Conservation (phyloP, 2,888 invertebrate genomes). For the Idaea dimidiata region DNA sequence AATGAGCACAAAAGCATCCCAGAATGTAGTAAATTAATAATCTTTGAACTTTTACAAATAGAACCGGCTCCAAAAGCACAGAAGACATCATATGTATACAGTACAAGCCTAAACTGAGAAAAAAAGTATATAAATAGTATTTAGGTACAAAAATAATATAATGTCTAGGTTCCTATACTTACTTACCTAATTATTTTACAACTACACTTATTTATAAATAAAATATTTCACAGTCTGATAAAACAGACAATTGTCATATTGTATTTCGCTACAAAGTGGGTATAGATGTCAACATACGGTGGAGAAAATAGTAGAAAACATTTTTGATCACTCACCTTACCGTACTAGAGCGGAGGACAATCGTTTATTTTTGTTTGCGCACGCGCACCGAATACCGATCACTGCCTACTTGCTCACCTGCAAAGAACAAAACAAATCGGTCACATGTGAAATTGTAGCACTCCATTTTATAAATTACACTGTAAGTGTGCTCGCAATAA, state of each 20-base stretch:
- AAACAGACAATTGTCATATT: slow-evolving; percentile 1
- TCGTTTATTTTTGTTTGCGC: slow-evolving; percentile 54
- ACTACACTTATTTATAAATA: not conserved
- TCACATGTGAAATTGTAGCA: slow-evolving; percentile 38
- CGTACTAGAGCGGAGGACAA: slow-evolving; percentile 42
- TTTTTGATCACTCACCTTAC: slow-evolving; percentile 57
- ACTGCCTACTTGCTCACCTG: slow-evolving; percentile 47
- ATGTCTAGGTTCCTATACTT: not conserved
- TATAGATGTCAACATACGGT: slow-evolving; percentile 60
- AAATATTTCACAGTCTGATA: not conserved
- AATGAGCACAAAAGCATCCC: too few relatives aligned
- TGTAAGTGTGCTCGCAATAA: not conserved
- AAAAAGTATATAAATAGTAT: too few relatives aligned
- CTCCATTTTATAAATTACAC: slow-evolving; percentile 1
- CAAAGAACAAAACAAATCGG: slow-evolving; percentile 50
- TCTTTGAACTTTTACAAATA: too few relatives aligned
- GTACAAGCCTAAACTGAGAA: too few relatives aligned
- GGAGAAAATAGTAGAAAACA: slow-evolving; percentile 69
- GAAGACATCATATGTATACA: too few relatives aligned
- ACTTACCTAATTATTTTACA: not conserved
- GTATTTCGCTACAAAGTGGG: slow-evolving; percentile 48
- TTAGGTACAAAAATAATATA: too few relatives aligned
- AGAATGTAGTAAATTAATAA: too few relatives aligned
- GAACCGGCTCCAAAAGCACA: too few relatives aligned
- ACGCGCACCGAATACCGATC: slow-evolving; percentile 51